These are phyloP conservation scores for Erannis defoliaria DNA, from an alignment of 2,888 invertebrate genomes.

Conservation along the genomic window DNA sequence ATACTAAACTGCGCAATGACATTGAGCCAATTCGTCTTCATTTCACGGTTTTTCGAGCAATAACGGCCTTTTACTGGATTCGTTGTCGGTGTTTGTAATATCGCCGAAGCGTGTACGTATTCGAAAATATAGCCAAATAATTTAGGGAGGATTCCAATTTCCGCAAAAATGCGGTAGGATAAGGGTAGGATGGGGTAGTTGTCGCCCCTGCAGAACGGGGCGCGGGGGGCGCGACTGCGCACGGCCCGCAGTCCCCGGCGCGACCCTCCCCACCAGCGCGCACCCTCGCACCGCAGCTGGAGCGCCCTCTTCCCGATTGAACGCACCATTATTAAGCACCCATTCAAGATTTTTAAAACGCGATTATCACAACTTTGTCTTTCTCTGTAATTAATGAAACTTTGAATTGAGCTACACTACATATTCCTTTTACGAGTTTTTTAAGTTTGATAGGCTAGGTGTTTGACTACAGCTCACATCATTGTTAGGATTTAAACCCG, in stretches of 20 bases:
- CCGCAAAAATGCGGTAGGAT: constrained; percentile 76
- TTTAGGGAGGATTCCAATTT: constrained; percentile 75
- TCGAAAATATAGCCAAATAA: constrained; percentile 55
- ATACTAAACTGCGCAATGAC: constrained; percentile 11
- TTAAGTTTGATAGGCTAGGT: too few relatives aligned
- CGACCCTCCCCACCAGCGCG: constrained; percentile 53
- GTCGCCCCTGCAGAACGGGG: constrained; percentile 72
- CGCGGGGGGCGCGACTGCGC: constrained; percentile 66
- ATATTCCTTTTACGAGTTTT: too few relatives aligned
- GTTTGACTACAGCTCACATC: too few relatives aligned
- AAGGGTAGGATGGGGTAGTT: constrained; percentile 70
- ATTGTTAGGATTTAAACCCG: too few relatives aligned
- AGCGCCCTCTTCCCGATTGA: constrained; percentile 54
- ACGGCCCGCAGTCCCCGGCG: constrained; percentile 62
- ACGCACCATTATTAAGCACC: constrained; percentile 75
- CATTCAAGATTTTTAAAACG: constrained; percentile 72
- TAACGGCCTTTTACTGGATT: constrained; percentile 32
- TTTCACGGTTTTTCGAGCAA: constrained; percentile 17
- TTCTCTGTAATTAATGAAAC: constrained; percentile 34
- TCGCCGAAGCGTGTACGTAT: constrained; percentile 36
- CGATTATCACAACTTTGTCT: constrained; percentile 63
- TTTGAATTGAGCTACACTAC: too few relatives aligned
- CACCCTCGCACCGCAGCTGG: constrained; percentile 52
- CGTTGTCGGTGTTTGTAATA: constrained; percentile 33
- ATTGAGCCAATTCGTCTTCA: constrained; percentile 25